A percentile compares a stretch with the other conserved stretches of the same genome.
Evolutionary conservation across 2,113 vertebrate genomes (phyloP).

Genomic region (Parus major): DNA sequence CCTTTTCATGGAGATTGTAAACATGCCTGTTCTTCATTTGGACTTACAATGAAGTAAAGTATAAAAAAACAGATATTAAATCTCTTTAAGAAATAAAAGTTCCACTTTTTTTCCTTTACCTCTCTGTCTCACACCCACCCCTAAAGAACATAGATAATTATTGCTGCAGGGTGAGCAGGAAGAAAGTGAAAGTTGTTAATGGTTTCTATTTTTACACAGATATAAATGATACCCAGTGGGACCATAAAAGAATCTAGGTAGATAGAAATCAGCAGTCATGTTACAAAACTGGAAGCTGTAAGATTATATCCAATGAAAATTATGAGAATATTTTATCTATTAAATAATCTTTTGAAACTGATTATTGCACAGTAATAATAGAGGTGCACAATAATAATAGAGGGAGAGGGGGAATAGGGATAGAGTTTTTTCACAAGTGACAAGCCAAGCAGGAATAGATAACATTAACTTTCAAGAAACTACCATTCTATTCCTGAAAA

Average conservation of each 20-base stretch:
- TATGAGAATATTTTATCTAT: not conserved
- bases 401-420: accelerated
- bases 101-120: not conserved
- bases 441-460: not conserved
- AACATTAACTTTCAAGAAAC: not conserved
- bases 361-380: not conserved
- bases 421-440: not conserved
- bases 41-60: not conserved
- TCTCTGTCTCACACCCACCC: not conserved
- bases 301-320: not conserved
- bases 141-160: slow-evolving; percentile 15
- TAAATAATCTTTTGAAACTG: not conserved
- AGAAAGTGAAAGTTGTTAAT: slow-evolving; percentile 2
- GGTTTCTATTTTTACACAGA: slow-evolving; percentile 32
- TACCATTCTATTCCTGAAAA: not conserved
- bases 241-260: not conserved
- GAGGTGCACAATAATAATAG: not conserved
- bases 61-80: not conserved
- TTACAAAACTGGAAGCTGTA: not conserved
- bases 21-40: not conserved
- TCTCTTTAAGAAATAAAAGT: not conserved
- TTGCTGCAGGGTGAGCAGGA: not conserved
- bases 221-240: not conserved
- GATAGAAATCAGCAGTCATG: not conserved
- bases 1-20: not conserved